Base-by-base conservation (phyloP, 1,140 invertebrate species). In the Rhyacophila brunnea region DNA sequence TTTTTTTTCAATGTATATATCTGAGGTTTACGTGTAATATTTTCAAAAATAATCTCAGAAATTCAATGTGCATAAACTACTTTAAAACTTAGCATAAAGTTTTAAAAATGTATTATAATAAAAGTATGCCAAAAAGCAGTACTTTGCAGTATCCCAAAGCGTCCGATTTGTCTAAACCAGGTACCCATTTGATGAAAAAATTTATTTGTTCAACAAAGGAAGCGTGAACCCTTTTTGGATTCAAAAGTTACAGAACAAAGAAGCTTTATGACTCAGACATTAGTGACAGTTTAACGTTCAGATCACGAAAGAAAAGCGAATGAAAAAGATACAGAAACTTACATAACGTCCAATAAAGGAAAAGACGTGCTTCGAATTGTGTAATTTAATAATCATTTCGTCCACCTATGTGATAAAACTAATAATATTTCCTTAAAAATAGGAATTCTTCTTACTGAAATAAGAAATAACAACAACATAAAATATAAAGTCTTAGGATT, bases 281-380 rank as follows among this genome's bases (percentile, higher is more conserved):
- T 46, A 57, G 55, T 49, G 55, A 57, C 55, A 49, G 13, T 49
- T 57, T 57, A 57, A 49, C 23, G 55, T 57, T 57, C 55, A 42
- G 55, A 49, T 48, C 55, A 57, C 55, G 55, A 10, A 40, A 32
- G 53, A 48, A 23, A 52, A 56, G 43, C 44, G 53, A 50, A 57
- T 49, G 55, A 49, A 49, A 45, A 49, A 57, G 36, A 44, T 34
- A 49, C 45, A 43, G 28, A 48, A 47, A 49, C 36, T 57, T 38
- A 44, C 55, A 46, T 40, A 49, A 28, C 32, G 55, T 49, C 46
- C 55, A 57, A 57, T 57, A 43, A 49, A 19, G 36, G 28, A 43
- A 14, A 15, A 44, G 19, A 57, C 55, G 55, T 57, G 55, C 55
- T 20, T 17, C 2, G 55, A 57, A 57, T 57, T 23, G n/a, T 9